Evolutionary conservation across 1,140 invertebrate genomes (phyloP).

Genomic region (Andricus grossulariae): DNA sequence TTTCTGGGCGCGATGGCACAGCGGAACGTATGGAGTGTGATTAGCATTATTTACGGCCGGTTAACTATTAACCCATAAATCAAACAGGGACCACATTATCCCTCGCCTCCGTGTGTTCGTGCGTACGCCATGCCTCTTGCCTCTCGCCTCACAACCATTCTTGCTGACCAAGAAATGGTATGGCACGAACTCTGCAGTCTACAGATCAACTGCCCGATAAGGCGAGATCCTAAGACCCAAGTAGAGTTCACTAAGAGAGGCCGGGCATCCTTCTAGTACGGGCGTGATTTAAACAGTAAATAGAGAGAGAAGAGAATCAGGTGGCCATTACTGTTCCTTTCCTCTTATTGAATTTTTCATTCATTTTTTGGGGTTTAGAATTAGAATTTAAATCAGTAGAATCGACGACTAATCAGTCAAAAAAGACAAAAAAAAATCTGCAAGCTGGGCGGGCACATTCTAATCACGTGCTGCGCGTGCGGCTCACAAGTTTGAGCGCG

Average conservation of each 20-base stretch:
- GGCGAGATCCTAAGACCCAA: not conserved
- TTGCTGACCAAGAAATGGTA: conserved; percentile 51
- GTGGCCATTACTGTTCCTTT: not conserved
- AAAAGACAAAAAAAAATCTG: too few species aligned
- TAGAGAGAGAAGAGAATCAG: not conserved
- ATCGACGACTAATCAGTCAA: too few species aligned
- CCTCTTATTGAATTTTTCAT: conserved; percentile 8
- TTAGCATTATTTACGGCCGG: conserved; percentile 76
- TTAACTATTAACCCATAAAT: conserved; percentile 76
- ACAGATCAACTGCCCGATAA: conserved; percentile 27
- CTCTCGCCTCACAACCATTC: conserved; percentile 50
- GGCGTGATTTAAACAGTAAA: conserved; percentile 24
- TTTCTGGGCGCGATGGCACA: conserved; percentile 50
- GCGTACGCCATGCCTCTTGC: conserved; percentile 49
- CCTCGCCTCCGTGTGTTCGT: conserved; percentile 49
- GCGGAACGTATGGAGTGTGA: conserved; percentile 74
- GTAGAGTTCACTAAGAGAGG: not conserved
- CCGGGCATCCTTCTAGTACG: conserved; percentile 12
- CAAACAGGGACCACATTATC: conserved; percentile 67
- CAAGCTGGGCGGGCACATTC: too few species aligned
- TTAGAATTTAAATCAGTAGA: not conserved
- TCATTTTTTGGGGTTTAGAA: not conserved
- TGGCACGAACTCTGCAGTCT: conserved; percentile 45
- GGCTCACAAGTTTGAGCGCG: too few species aligned
- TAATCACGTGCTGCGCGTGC: too few species aligned